Conservation (phyloP, 2,888 invertebrate genomes). For the Limnephilus auricula region DNA sequence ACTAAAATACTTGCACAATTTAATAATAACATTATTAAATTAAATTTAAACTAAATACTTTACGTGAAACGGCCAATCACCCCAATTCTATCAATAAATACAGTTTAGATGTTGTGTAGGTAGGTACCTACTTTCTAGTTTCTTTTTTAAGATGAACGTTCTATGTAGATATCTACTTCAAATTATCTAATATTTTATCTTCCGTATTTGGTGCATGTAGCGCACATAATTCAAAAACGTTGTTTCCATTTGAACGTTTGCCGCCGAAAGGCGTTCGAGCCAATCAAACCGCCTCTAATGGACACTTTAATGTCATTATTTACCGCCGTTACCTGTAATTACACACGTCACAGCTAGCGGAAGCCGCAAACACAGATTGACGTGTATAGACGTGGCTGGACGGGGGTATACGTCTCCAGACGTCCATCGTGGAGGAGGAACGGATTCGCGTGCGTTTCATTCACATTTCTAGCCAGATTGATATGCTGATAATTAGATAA, state of each 20-base stretch:
- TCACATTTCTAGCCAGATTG: background rate
- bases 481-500: background rate
- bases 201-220: constrained; percentile 32
- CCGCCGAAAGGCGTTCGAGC: constrained; percentile 30
- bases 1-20: too few relatives aligned
- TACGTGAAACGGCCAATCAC: background rate
- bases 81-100: background rate
- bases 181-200: constrained; percentile 10
- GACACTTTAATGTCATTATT: constrained; percentile 49
- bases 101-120: background rate
- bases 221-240: constrained; percentile 43
- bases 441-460: constrained; percentile 13
- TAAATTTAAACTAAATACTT: too few relatives aligned
- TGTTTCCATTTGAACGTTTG: constrained; percentile 12
- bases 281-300: constrained; percentile 47
- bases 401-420: background rate
- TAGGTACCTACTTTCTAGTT: background rate
- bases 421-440: background rate
- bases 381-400: constrained; percentile 22
- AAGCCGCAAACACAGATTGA: constrained; percentile 44
- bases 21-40: too few relatives aligned
- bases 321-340: constrained; percentile 46
- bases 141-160: background rate
- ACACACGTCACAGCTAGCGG: constrained; percentile 33
- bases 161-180: background rate